phyloP scores from a whole-genome alignment of 1,140 invertebrate species.

The Diabrotica undecimpunctata region DNA sequence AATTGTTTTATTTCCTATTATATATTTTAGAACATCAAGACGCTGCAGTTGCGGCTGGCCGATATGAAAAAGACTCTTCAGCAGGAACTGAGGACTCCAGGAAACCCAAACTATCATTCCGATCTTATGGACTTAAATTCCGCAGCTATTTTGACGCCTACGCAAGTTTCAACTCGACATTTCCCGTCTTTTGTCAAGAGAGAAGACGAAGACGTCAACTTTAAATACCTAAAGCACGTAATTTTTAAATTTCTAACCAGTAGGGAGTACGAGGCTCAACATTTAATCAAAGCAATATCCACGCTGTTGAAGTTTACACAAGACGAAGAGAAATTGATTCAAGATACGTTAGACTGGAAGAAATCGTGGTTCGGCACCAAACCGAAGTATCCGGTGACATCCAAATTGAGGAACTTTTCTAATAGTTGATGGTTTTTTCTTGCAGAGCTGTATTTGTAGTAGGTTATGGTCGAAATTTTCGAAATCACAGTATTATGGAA shows the following conservation, averaged over 20 bases:
- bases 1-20: background rate
- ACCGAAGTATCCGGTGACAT: slow-evolving; percentile 33
- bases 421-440: slow-evolving; percentile 37
- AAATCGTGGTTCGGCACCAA: slow-evolving; percentile 77
- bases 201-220: slow-evolving; percentile 73
- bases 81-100: slow-evolving; percentile 67
- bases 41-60: slow-evolving; percentile 77
- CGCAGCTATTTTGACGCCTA: slow-evolving; percentile 52
- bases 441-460: background rate
- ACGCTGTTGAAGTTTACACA: slow-evolving; percentile 77
- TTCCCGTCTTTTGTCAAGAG: slow-evolving; percentile 48
- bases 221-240: slow-evolving; percentile 88
- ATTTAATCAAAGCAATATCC: slow-evolving; percentile 83
- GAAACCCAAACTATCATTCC: slow-evolving; percentile 28
- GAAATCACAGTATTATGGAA: too few relatives aligned
- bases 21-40: slow-evolving; percentile 73
- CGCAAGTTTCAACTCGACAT: slow-evolving; percentile 53
- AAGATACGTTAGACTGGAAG: slow-evolving; percentile 83
- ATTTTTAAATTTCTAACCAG: slow-evolving; percentile 89
- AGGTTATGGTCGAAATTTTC: too few relatives aligned
- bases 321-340: slow-evolving; percentile 83
- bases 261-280: slow-evolving; percentile 80
- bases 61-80: slow-evolving; percentile 91
- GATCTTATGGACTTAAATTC: slow-evolving; percentile 34
- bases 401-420: slow-evolving; percentile 25